phyloP scores from a whole-genome alignment of 2,888 invertebrate genomes.

The Parelbella ahira region DNA sequence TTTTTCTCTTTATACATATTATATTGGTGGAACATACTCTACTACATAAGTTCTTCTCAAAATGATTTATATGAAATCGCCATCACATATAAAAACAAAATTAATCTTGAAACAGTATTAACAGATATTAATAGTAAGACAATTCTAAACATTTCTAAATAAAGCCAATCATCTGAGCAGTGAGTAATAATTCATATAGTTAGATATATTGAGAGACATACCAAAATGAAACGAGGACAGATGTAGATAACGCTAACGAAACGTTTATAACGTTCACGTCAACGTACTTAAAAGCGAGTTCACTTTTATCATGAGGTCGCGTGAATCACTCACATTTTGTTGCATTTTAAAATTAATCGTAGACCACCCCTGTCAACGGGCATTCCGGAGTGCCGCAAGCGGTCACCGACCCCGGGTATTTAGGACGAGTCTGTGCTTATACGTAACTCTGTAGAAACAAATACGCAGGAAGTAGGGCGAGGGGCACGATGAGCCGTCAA shows the following conservation, averaged over 20 bases:
- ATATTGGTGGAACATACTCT: too few species aligned
- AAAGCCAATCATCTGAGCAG: too few species aligned
- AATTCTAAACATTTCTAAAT: too few species aligned
- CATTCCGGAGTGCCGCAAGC: constrained; percentile 42
- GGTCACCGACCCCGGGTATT: constrained; percentile 69
- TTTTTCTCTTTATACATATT: background rate
- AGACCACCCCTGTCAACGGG: constrained; percentile 65
- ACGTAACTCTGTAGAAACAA: constrained; percentile 44
- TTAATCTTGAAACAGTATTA: too few species aligned
- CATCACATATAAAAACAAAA: too few species aligned
- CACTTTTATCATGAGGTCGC: constrained; percentile 38
- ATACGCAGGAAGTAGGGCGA: constrained; percentile 59
- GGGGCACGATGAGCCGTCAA: constrained; percentile 33
- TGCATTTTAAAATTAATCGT: constrained; percentile 72
- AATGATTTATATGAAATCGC: too few species aligned
- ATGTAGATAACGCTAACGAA: constrained; percentile 11
- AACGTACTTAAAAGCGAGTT: constrained; percentile 15
- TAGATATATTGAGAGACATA: too few species aligned
- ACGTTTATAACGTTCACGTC: constrained; percentile 29
- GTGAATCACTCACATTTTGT: constrained; percentile 59
- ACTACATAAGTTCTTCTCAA: too few species aligned
- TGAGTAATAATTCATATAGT: too few species aligned
- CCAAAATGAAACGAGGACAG: constrained; percentile 31
- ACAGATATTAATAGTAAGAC: too few species aligned
- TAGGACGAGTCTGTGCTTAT: constrained; percentile 64